These are phyloP conservation scores for Parnassius apollo DNA, from an alignment of 2,888 invertebrate species.

Conservation along the genomic window DNA sequence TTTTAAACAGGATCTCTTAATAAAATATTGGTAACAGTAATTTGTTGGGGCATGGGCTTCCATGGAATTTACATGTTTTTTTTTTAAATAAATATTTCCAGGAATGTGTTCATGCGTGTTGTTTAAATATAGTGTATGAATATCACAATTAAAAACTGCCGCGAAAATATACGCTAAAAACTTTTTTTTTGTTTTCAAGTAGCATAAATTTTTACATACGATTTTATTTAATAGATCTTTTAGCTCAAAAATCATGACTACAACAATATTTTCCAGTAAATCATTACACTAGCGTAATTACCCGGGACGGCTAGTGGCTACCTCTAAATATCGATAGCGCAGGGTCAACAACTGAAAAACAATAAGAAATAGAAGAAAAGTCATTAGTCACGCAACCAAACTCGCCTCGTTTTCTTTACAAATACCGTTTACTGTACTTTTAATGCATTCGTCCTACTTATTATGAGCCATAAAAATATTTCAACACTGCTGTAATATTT, in stretches of 20 bases:
- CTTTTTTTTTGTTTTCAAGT: too few species aligned
- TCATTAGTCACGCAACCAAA: slow-evolving; percentile 73
- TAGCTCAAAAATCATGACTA: slow-evolving; percentile 27
- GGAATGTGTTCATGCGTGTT: too few species aligned
- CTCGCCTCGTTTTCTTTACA: slow-evolving; percentile 32
- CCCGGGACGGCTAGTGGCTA: slow-evolving; percentile 43
- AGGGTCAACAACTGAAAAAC: slow-evolving; percentile 75
- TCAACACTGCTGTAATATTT: slow-evolving; percentile 9
- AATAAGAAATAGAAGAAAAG: slow-evolving; percentile 74
- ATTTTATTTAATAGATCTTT: too few species aligned
- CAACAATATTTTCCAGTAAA: slow-evolving; percentile 60
- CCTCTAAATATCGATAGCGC: slow-evolving; percentile 62
- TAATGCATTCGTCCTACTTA: slow-evolving; percentile 36
- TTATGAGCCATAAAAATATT: slow-evolving; percentile 23
- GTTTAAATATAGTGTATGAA: too few species aligned
- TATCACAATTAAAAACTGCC: too few species aligned
- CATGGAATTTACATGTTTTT: too few species aligned
- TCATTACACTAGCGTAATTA: slow-evolving; percentile 69
- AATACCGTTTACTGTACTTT: slow-evolving; percentile 40
- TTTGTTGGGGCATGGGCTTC: too few species aligned
- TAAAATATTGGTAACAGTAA: too few species aligned
- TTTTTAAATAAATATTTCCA: too few species aligned
- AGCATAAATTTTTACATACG: too few species aligned
- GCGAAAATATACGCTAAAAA: too few species aligned
- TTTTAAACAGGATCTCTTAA: background rate